Conservation (phyloP, 2,888 invertebrate species). For the Hymenopus coronatus region DNA sequence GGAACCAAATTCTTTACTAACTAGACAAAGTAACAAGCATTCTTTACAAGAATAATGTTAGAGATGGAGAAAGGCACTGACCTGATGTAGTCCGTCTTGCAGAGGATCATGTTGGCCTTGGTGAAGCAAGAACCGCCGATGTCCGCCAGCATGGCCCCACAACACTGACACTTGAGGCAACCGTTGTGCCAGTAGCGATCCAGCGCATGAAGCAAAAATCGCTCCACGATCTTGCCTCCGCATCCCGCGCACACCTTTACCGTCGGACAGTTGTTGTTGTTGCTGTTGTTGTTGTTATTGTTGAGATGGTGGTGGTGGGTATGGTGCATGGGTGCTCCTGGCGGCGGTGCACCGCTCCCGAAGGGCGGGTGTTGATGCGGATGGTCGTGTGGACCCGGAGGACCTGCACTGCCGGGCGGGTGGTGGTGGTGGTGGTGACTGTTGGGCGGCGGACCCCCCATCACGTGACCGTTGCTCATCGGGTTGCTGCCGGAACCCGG, state of each 20-base stretch:
- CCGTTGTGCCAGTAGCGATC: conserved; percentile 96
- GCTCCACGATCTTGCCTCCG: conserved; percentile 87
- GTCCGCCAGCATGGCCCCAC: conserved; percentile 85
- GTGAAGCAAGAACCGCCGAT: conserved; percentile 90
- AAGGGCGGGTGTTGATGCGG: conserved; percentile 44
- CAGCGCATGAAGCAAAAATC: conserved; percentile 86
- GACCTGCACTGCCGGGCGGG: not conserved
- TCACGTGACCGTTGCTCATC: conserved; percentile 35
- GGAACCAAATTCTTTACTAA: no score
- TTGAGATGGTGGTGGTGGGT: conserved; percentile 32
- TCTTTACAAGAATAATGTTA: no score
- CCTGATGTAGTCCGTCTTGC: conserved; percentile 94
- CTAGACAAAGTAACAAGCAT: no score
- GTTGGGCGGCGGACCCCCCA: conserved; percentile 26
- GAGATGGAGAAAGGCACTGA: conserved; percentile 51
- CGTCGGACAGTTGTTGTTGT: conserved; percentile 30
- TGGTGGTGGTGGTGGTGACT: conserved; percentile 28
- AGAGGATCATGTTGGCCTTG: conserved; percentile 90
- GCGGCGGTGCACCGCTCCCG: conserved; percentile 4
- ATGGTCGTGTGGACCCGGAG: conserved; percentile 50
- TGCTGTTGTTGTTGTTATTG: conserved; percentile 31
- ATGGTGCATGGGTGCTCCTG: conserved; percentile 22
- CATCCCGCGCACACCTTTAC: conserved; percentile 87
- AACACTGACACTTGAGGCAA: conserved; percentile 91
- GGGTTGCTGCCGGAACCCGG: conserved; percentile 41